Percentiles rank a stretch among this genome's conserved stretches.
Conservation (phyloP, 2,113 vertebrate species). For the Illadopsis cleaveri region DNA sequence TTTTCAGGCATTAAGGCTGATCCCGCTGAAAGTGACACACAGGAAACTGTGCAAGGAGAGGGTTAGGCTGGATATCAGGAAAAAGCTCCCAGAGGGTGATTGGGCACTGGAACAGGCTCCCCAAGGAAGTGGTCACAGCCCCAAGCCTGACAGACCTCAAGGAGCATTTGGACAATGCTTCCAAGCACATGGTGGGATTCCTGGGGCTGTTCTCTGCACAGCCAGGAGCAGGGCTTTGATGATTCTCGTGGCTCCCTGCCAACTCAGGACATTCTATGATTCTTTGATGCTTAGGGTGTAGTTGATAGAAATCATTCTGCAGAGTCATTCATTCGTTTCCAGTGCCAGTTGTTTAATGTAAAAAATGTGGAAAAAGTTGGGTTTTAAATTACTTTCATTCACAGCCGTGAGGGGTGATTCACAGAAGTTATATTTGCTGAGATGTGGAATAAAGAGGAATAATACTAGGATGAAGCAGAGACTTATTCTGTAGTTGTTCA, state of each 20-base stretch:
- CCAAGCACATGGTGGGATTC: background rate
- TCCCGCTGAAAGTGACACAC: background rate
- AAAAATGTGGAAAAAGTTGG: background rate
- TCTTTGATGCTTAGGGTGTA: background rate
- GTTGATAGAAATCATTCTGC: background rate
- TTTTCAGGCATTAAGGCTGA: background rate
- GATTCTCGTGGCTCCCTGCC: background rate
- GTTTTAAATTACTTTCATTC: background rate
- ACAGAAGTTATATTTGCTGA: background rate
- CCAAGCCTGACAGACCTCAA: background rate
- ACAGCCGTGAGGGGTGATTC: background rate
- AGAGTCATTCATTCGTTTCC: background rate
- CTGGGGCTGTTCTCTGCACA: background rate
- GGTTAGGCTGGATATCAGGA: background rate
- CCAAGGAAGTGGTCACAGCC: background rate
- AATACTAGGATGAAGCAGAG: background rate
- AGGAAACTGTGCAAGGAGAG: background rate
- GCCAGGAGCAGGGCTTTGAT: background rate
- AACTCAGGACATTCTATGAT: background rate
- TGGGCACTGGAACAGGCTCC: background rate
- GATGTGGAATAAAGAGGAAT: background rate
- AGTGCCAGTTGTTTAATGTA: background rate
- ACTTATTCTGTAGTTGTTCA: fast-evolving
- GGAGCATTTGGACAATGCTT: background rate
- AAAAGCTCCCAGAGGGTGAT: background rate